These are phyloP conservation scores for Acleris sparsana DNA, from an alignment of 2,888 invertebrate species.

Conservation along the genomic window DNA sequence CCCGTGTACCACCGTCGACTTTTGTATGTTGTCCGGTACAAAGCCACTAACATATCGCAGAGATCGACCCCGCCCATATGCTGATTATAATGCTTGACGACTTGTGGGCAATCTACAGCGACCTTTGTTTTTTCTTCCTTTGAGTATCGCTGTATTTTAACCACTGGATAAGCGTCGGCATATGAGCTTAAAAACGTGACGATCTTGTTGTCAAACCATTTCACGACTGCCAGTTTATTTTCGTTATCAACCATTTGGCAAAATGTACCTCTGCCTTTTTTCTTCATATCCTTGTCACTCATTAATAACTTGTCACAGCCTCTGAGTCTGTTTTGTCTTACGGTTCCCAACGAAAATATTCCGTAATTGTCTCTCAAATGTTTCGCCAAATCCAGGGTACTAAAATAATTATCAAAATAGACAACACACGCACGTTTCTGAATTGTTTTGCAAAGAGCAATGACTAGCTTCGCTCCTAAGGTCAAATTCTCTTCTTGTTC, in stretches of 20 bases:
- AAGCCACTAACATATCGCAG: constrained; percentile 21
- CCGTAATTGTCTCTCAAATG: constrained; percentile 19
- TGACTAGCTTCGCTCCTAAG: constrained; percentile 45
- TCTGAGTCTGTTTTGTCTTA: constrained; percentile 27
- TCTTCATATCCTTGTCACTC: constrained; percentile 9
- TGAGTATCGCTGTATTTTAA: constrained; percentile 26
- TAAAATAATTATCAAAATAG: constrained; percentile 36
- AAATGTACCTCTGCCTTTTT: constrained; percentile 30
- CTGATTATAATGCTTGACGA: constrained; percentile 20
- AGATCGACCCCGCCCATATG: constrained; percentile 25
- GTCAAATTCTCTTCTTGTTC: constrained; percentile 43
- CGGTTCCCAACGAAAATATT: constrained; percentile 18
- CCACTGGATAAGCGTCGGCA: constrained; percentile 22
- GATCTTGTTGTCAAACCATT: constrained; percentile 37
- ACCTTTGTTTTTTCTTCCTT: constrained; percentile 20
- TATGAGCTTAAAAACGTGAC: constrained; percentile 32
- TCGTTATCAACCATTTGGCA: constrained; percentile 32
- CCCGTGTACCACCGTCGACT: constrained; percentile 6
- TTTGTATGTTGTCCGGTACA: constrained; percentile 14
- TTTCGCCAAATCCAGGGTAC: constrained; percentile 15
- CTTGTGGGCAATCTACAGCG: constrained; percentile 3
- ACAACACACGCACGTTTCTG: constrained; percentile 25
- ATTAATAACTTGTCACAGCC: constrained; percentile 26
- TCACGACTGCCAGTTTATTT: constrained; percentile 37
- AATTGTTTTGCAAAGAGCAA: constrained; percentile 42